Base-by-base conservation (phyloP, 2,113 vertebrate species). In the Cavia porcellus region DNA sequence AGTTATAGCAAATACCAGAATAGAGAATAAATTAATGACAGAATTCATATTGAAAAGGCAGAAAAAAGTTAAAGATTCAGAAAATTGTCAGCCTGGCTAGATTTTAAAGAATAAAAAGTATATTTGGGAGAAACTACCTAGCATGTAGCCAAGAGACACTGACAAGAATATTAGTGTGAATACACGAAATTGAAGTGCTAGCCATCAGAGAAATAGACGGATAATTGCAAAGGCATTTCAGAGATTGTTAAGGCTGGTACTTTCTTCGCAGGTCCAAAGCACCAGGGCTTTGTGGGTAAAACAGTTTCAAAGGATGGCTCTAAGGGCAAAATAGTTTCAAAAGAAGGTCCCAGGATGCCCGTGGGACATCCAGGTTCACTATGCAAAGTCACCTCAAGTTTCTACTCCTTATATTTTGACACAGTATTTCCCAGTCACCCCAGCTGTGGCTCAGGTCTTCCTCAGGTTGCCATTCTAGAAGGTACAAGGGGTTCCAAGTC, bases 1-100 rank as follows among this genome's bases (percentile, higher is more conserved):
- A 61, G 66, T 80, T 86, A 20, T 35, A 79, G 59, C n/a, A 90
- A 85, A 86, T 47, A 25, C 61, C 61, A 80, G 61, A 66, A 80
- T 32, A 95, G 24, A 72, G 84, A 91, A 80, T 80, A 62, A 81
- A 91, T 70, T 86, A 81, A 95, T 86, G 62, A 95, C 70, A 38
- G 35, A 80, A 72, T 86, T 86, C 47, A 81, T 86, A 70, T 47
- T 91, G 80, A 61, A 70, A 91, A 79, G 17, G 52, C 38, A 86
- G 59, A 45, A 22, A 80, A 52, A 95, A 70, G 57, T 80, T 47
- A 59, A 95, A 79, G n/a, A 45, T 50, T 70, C 64, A 42, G 13
- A 42, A 72, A 70, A 61, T 11, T 86, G 32, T 91, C 52, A 70
- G 42, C 19, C 82, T 59, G 52, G 13, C 20, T 30, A 72, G 17